Evolutionary conservation across 2,797 vertebrate genomes (phyloP), one percentile per base, ranked within the genome.

Genomic region (Phoxinus dragarum): DNA sequence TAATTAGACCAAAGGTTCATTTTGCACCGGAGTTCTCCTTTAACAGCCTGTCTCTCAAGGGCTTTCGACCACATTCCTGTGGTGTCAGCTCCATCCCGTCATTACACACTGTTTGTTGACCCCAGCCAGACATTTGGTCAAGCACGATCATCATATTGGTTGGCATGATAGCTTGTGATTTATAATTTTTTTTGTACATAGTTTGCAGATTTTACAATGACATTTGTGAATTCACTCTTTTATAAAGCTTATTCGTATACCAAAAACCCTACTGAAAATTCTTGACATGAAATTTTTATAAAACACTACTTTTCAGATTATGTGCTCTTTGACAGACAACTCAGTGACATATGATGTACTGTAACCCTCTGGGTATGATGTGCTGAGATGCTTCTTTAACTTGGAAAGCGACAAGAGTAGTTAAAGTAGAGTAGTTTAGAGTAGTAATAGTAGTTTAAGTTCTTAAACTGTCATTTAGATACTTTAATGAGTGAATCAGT

Each of bases 31-130:
- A n/a, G n/a, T n/a, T n/a, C n/a, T n/a, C n/a, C n/a, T n/a, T n/a
- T n/a, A 73, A 72, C 67, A 78, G 17, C 64, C 66, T 71, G 83
- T 73, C 76, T 85, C 49, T 85, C 68, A 64, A 38, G 27, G 27
- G 56, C 76, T 80, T 85, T 81, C 21, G 3, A 40, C 77, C 6
- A 10, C 84, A 73, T 72, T 59, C 54, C 40, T 61, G 31, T 71
- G 76, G 66, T 78, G 49, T 85, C 67, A 64, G 82, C 82, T 27
- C 23, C 31, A 72, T 71, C 8, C 68, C 17, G 3, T 61, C 54
- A 72, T 69, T 85, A 64, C 49, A 79, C 7, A 44, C 31, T 72
- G 52, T 12, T 27, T 34, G 36, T 79, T 84, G 82, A 77, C 73
- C 73, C 38, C 64, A 10, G 12, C 64, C 61, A 66, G 44, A 19